Evolutionary conservation across 1,140 invertebrate species (phyloP), one percentile per base, ranked within the genome.

Genomic region (Cecropterus lyciades): DNA sequence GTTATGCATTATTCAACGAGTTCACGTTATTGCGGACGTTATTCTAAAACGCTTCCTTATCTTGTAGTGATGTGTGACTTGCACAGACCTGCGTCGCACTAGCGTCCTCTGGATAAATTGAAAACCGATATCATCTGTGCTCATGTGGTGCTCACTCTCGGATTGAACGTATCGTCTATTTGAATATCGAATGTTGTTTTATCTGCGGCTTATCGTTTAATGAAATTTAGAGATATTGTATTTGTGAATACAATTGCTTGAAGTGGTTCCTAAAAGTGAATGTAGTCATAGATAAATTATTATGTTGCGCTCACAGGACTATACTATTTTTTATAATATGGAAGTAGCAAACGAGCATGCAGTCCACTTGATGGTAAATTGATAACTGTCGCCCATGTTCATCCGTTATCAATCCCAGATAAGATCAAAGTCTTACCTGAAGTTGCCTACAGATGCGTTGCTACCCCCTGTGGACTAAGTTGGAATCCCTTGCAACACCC

Each of bases 121-220:
- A 70, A 71, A 62, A 37, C 56, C 33, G 72, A 74, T 74, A 74
- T 74, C 60, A 70, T 74, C 72, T 70, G 69, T 70, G 56, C 60
- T 70, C 56, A 55, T 30, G 64, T 40, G 67, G 69, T 70, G 56
- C 60, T 70, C 56, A 55, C 40, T 67, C 33, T 65, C 33, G 55
- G 27, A 56, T 45, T 20, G 37, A 37, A 46, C 65, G 52, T 68
- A 57, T 65, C 57, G 46, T 63, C 46, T 55, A 69, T 70, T 70
- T 75, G 73, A 72, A 75, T 75, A 75, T 72, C 64, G 56, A 72
- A 65, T 55, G 59, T 52, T 69, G 59, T 69, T 72, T 70, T 75
- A 75, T 72, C 70, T 67, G 24, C 24, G 49, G 49, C 48, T 70
- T 75, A 72, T 75, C 70, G 37, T n/a, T 48, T 69, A 72, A 72